Conservation (phyloP, 2,888 invertebrate species). For the Drosophila macrospina region DNA sequence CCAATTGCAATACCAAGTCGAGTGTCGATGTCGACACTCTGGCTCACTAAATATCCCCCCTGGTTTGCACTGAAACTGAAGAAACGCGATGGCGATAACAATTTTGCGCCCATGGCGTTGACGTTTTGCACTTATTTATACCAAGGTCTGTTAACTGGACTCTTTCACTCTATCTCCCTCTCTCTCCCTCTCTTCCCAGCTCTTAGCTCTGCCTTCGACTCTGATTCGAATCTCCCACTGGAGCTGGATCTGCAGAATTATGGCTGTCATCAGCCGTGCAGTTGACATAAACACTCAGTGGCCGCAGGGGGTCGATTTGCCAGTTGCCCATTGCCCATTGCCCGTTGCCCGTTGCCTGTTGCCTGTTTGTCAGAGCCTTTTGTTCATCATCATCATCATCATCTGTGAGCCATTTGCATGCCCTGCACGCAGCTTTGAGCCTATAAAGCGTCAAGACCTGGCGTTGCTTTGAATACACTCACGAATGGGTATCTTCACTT, state of each 20-base stretch:
- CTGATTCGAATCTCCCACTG: conserved; percentile 65
- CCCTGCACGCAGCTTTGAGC: conserved; percentile 66
- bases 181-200: conserved; percentile 6
- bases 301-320: conserved; percentile 75
- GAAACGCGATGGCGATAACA: conserved; percentile 81
- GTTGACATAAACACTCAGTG: conserved; percentile 79
- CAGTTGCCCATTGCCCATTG: conserved; percentile 39
- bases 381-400: conserved; percentile 37
- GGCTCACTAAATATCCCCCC: conserved; percentile 78
- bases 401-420: conserved; percentile 70
- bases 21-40: conserved; percentile 72
- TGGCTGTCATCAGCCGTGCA: conserved; percentile 82
- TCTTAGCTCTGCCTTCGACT: conserved; percentile 20
- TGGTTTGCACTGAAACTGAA: conserved; percentile 14
- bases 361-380: conserved; percentile 48
- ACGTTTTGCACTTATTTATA: conserved; percentile 77
- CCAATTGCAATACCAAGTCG: conserved; percentile 23
- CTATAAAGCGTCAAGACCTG: conserved; percentile 51
- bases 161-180: no score
- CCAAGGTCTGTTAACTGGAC: conserved; percentile 58
- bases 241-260: conserved; percentile 63
- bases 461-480: conserved; percentile 24
- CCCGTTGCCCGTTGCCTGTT: conserved; percentile 19
- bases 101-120: conserved; percentile 79
- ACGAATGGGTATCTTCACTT: not conserved